These are phyloP conservation scores for Montipora capitata DNA, from an alignment of 92 coral and sea anemone genomes.

Conservation along the genomic window DNA sequence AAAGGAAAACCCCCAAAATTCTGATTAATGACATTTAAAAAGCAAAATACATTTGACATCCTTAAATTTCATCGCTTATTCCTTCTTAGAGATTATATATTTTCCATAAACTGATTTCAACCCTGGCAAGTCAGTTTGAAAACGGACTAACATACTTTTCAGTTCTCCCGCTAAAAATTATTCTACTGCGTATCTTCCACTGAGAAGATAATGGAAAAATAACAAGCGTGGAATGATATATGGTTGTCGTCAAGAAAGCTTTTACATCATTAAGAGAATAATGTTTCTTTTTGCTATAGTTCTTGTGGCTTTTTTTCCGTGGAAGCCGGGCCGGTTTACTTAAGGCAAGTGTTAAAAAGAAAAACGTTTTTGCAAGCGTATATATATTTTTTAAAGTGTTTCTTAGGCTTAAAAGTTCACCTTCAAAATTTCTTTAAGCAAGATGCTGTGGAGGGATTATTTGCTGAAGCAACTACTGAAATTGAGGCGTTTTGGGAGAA, in stretches of 20 bases:
- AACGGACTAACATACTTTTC: no score
- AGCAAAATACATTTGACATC: constrained; percentile 20
- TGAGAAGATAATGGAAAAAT: constrained; percentile 9
- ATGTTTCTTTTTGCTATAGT: background rate
- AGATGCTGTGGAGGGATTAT: no score
- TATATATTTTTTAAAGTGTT: background rate
- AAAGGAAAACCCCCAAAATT: constrained; percentile 15
- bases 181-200: background rate
- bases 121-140: no score
- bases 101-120: no score
- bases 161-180: background rate
- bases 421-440: background rate
- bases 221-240: constrained; percentile 24
- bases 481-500: no score
- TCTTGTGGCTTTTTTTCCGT: background rate
- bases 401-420: background rate
- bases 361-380: background rate
- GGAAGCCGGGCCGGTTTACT: constrained; percentile 1
- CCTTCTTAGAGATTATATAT: no score
- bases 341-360: background rate
- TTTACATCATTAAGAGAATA: constrained; percentile 24
- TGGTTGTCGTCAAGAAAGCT: constrained; percentile 12
- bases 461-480: no score
- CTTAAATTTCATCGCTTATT: background rate
- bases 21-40: constrained; percentile 16